Percentiles rank a stretch among this genome's conserved stretches.
Evolutionary conservation across 2,113 vertebrate species (phyloP).

Genomic region (Ornithorhynchus anatinus): DNA sequence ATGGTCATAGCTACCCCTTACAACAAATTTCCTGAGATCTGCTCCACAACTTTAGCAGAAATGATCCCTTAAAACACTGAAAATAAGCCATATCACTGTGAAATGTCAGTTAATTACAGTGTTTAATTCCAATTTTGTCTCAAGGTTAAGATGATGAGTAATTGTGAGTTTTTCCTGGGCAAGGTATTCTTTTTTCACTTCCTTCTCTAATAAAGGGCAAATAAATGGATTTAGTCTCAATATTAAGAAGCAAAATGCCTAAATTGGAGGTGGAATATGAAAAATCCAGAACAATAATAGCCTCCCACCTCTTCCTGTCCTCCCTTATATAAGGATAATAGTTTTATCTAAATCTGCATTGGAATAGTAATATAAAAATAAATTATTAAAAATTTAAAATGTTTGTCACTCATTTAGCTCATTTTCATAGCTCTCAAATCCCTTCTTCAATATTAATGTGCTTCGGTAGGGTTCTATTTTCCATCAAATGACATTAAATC

Average conservation of each 20-base stretch:
- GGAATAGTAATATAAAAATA: too few species aligned
- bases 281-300: background rate
- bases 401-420: too few species aligned
- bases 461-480: background rate
- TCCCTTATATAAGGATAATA: background rate
- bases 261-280: background rate
- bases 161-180: background rate
- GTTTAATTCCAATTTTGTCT: background rate
- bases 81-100: background rate
- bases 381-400: too few species aligned
- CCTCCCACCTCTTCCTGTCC: background rate
- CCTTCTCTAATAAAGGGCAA: background rate
- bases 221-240: background rate
- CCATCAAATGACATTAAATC: conserved; percentile 2
- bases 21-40: background rate
- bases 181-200: background rate
- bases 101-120: background rate
- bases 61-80: background rate
- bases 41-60: background rate
- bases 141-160: background rate
- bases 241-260: background rate
- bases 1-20: background rate
- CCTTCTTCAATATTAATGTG: background rate
- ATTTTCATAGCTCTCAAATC: too few species aligned
- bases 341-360: too few species aligned